These are phyloP conservation scores for Hyperoplus lanceolatus DNA, from an alignment of 2,797 vertebrate genomes.

Conservation along the genomic window DNA sequence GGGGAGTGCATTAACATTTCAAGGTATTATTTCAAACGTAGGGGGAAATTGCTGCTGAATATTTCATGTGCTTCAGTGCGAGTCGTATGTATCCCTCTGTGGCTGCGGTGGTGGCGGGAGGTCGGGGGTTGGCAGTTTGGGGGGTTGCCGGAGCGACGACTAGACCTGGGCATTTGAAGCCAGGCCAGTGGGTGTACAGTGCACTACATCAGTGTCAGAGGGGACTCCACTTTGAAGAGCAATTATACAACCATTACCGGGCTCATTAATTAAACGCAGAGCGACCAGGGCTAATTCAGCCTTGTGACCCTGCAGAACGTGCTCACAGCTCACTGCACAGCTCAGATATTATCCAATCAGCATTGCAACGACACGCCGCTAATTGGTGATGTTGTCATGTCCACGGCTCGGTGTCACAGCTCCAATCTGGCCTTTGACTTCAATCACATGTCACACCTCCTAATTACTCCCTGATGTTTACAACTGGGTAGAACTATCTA, in stretches of 20 bases:
- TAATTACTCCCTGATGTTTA: constrained; percentile 48
- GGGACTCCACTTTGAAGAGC: constrained; percentile 68
- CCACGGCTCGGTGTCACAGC: constrained; percentile 52
- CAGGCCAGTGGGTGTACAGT: constrained; percentile 41
- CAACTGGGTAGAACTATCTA: constrained; percentile 12
- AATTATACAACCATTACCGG: constrained; percentile 66
- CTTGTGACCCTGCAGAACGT: constrained; percentile 66
- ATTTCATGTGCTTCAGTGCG: constrained; percentile 72
- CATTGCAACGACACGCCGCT: constrained; percentile 51
- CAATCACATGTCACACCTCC: constrained; percentile 51
- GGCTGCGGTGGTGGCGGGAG: constrained; percentile 37
- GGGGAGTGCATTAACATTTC: constrained; percentile 79
- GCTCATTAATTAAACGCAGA: constrained; percentile 79
- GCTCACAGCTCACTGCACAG: constrained; percentile 59
- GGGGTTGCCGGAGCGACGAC: constrained; percentile 33
- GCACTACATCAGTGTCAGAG: constrained; percentile 61
- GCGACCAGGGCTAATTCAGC: constrained; percentile 72
- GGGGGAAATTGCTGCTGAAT: constrained; percentile 78
- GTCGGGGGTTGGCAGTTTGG: constrained; percentile 24
- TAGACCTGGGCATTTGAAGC: constrained; percentile 46
- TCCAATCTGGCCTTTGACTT: constrained; percentile 64
- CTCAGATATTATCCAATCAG: constrained; percentile 72
- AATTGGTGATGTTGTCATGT: constrained; percentile 72
- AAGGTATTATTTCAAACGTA: constrained; percentile 80
- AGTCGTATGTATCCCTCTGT: constrained; percentile 58